These are phyloP conservation scores for Nasonia vitripennis DNA, from an alignment of 1,140 invertebrate genomes.

Conservation along the genomic window DNA sequence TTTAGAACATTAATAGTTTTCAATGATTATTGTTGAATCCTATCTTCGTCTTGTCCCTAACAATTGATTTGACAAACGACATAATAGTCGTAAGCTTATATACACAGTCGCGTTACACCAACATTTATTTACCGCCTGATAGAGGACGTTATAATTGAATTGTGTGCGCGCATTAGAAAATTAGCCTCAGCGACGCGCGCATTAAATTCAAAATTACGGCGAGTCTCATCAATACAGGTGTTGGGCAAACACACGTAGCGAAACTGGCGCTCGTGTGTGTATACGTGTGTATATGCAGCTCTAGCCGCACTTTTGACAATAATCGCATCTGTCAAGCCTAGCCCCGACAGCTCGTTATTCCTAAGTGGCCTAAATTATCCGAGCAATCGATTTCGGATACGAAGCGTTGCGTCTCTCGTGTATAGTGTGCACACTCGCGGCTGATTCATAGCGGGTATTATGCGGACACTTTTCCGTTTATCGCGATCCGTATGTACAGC, in stretches of 20 bases:
- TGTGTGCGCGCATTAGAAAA: neutral
- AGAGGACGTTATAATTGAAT: neutral
- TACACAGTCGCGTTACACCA: no score
- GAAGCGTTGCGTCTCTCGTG: neutral
- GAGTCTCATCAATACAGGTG: conserved; percentile 33
- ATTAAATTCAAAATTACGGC: conserved; percentile 15
- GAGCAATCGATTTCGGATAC: conserved; percentile 6
- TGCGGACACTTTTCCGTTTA: neutral
- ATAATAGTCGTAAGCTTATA: no score
- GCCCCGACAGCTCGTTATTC: conserved; percentile 4
- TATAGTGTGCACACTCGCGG: neutral
- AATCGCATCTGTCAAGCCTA: conserved; percentile 18
- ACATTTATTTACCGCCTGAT: no score
- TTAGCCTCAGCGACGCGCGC: neutral
- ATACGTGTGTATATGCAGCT: neutral
- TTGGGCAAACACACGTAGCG: conserved; percentile 39
- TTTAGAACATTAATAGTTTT: no score
- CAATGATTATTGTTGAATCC: no score
- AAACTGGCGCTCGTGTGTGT: neutral
- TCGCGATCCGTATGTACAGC: no score
- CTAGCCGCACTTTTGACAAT: conserved; percentile 35
- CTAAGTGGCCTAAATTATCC: conserved; percentile 21
- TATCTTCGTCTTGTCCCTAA: no score
- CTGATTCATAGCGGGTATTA: neutral
- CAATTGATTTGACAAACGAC: no score